Evolutionary conservation across 2,888 invertebrate species (phyloP).

Genomic region (Pyrgus malvae): DNA sequence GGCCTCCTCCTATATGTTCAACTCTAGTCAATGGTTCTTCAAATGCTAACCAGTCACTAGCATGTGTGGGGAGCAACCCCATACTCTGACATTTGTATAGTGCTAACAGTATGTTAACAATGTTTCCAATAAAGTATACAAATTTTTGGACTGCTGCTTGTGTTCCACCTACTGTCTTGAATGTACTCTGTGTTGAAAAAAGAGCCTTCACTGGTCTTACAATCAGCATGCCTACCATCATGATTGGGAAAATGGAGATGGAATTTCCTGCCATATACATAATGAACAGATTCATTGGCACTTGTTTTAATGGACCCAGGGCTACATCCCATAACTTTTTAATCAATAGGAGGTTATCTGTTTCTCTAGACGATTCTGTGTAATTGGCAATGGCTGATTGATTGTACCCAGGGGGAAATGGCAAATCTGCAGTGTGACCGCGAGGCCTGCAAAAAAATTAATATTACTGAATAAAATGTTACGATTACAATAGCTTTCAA

Average conservation of each 20-base stretch:
- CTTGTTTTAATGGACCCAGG: slow-evolving; percentile 96
- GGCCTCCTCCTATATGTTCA: slow-evolving; percentile 93
- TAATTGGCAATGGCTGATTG: slow-evolving; percentile 87
- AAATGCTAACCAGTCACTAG: slow-evolving; percentile 99
- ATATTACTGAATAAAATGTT: background rate
- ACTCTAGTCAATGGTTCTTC: slow-evolving; percentile 93
- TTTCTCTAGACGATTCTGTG: slow-evolving; percentile 90
- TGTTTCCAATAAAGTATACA: slow-evolving; percentile 95
- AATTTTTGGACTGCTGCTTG: slow-evolving; percentile 95
- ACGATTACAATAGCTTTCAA: background rate
- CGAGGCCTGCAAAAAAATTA: slow-evolving; percentile 17
- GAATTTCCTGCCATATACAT: slow-evolving; percentile 99
- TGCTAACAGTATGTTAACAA: slow-evolving; percentile 94
- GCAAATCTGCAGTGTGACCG: slow-evolving; percentile 11
- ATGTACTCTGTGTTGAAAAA: slow-evolving; percentile 93
- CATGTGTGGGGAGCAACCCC: slow-evolving; percentile 97
- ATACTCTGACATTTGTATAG: slow-evolving; percentile 99
- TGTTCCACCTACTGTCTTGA: slow-evolving; percentile 96
- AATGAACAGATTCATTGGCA: slow-evolving; percentile 99
- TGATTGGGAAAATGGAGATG: slow-evolving; percentile 99
- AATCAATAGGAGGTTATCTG: slow-evolving; percentile 91
- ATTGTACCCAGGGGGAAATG: slow-evolving; percentile 90
- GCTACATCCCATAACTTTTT: slow-evolving; percentile 99
- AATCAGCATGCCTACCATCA: slow-evolving; percentile 99
- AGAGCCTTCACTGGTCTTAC: slow-evolving; percentile 97